Evolutionary conservation across 2,113 vertebrate genomes (phyloP).

Genomic region (Scopus umbretta): DNA sequence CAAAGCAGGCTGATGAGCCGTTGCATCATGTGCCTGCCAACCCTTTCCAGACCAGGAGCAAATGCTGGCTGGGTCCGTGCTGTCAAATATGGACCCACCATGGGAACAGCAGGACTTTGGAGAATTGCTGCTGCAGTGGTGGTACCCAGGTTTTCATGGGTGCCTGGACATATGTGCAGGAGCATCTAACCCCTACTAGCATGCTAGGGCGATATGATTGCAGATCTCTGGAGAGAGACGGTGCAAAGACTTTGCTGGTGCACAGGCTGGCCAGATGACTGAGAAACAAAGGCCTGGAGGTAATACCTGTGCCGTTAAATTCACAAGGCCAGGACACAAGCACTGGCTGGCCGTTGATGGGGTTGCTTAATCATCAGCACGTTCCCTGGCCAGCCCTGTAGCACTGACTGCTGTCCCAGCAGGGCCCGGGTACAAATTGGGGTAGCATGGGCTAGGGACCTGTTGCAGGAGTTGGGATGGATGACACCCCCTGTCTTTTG

Average conservation of each 20-base stretch:
- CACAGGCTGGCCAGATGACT: not conserved
- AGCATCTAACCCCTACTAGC: not conserved
- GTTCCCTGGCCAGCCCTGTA: not conserved
- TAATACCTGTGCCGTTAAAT: not conserved
- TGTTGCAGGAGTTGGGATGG: not conserved
- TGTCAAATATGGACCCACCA: not conserved
- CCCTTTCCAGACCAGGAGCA: not conserved
- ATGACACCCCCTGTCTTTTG: not conserved
- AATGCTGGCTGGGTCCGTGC: not conserved
- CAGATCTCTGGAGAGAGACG: not conserved
- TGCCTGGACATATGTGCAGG: not conserved
- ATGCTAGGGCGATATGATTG: not conserved
- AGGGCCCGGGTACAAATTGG: not conserved
- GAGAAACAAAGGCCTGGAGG: not conserved
- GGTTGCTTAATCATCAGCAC: not conserved
- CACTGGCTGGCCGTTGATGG: not conserved
- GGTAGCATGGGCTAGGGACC: not conserved
- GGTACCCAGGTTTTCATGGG: not conserved
- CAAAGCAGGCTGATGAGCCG: not conserved
- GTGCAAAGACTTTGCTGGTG: not conserved
- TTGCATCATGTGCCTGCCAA: not conserved
- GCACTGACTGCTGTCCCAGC: not conserved
- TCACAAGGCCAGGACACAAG: not conserved
- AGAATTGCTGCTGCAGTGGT: not conserved
- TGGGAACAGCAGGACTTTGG: not conserved